These are phyloP conservation scores for Phalloptychus januarius DNA, from an alignment of 2,797 vertebrate genomes.

Conservation along the genomic window DNA sequence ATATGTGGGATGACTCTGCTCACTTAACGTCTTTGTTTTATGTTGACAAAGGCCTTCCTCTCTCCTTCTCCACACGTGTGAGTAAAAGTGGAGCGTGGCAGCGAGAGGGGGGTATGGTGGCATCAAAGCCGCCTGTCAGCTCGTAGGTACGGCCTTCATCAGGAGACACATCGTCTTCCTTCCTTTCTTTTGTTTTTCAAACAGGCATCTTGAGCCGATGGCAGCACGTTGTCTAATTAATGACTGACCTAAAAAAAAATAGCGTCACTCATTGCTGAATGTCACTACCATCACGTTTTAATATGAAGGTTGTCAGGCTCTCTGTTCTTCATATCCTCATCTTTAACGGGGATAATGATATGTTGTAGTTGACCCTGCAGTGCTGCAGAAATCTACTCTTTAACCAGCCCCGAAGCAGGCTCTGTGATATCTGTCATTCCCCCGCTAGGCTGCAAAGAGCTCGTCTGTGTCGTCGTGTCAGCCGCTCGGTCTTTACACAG, in stretches of 20 bases:
- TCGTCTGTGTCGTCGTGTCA: slow-evolving; percentile 14
- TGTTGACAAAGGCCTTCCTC: slow-evolving; percentile 69
- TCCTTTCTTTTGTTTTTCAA: slow-evolving; percentile 68
- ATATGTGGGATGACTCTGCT: slow-evolving; percentile 58
- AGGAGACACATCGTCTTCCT: slow-evolving; percentile 53
- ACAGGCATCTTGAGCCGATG: slow-evolving; percentile 65
- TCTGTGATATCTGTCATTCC: slow-evolving; percentile 29
- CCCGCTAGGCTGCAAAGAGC: neutral
- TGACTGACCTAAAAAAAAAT: slow-evolving; percentile 69
- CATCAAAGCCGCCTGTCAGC: slow-evolving; percentile 77
- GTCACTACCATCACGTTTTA: slow-evolving; percentile 54
- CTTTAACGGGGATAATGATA: slow-evolving; percentile 44
- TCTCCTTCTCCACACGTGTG: slow-evolving; percentile 33
- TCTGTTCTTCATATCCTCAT: slow-evolving; percentile 27
- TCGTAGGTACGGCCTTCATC: slow-evolving; percentile 66
- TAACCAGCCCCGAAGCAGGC: slow-evolving; percentile 23
- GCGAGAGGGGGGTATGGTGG: slow-evolving; percentile 46
- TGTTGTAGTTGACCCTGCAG: slow-evolving; percentile 51
- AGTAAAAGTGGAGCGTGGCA: slow-evolving; percentile 42
- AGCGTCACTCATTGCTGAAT: slow-evolving; percentile 52
- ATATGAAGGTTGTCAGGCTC: slow-evolving; percentile 56
- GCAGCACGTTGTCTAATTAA: slow-evolving; percentile 74
- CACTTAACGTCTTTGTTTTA: slow-evolving; percentile 66
- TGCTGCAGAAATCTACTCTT: slow-evolving; percentile 25
- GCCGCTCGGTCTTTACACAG: neutral